These are phyloP conservation scores for Eupsittula cactorum DNA, from an alignment of 2,113 vertebrate species.

Conservation along the genomic window DNA sequence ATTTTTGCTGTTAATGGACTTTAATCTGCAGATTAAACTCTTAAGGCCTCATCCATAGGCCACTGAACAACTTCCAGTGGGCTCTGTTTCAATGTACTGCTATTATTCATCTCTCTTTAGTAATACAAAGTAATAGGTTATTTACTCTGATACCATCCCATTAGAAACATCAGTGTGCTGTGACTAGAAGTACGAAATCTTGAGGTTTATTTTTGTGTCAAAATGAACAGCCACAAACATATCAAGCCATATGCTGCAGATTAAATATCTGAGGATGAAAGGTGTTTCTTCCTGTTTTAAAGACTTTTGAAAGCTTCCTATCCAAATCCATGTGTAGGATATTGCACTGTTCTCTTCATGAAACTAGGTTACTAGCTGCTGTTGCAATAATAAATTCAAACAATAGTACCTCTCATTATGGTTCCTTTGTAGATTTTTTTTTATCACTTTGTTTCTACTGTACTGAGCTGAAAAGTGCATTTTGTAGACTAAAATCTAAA, in stretches of 20 bases:
- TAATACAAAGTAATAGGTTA: neutral
- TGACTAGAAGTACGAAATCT: neutral
- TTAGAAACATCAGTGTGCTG: neutral
- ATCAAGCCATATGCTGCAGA: neutral
- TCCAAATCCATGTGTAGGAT: neutral
- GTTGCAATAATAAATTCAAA: neutral
- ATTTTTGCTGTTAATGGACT: neutral
- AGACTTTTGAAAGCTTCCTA: neutral
- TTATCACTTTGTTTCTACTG: slow-evolving; percentile 11
- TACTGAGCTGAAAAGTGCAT: neutral
- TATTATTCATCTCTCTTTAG: neutral
- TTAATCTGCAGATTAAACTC: neutral
- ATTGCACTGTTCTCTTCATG: neutral
- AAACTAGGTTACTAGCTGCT: neutral
- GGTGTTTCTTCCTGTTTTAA: neutral
- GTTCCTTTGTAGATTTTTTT: neutral
- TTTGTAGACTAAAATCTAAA: neutral
- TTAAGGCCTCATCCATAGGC: neutral
- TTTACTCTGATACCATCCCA: neutral
- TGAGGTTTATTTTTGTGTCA: neutral
- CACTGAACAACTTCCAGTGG: neutral
- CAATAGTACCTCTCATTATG: neutral
- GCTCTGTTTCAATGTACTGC: neutral
- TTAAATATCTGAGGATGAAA: neutral
- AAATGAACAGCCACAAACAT: neutral